phyloP scores from a whole-genome alignment of 2,888 invertebrate species.

The Monoplex corrugatus region DNA sequence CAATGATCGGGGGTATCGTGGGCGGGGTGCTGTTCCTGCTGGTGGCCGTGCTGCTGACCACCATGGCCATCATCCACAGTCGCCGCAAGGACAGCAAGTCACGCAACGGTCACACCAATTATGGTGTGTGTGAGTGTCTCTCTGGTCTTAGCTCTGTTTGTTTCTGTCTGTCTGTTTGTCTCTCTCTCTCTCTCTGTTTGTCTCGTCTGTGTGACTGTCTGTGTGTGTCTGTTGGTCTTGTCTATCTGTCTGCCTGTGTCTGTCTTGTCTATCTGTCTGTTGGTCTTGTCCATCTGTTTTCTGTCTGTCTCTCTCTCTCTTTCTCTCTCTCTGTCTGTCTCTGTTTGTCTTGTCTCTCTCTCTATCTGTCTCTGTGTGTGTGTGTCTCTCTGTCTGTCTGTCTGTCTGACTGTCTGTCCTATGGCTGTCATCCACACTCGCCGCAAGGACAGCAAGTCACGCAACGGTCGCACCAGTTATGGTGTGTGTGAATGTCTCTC shows the following conservation, averaged over 20 bases:
- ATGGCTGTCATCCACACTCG: conserved; percentile 99
- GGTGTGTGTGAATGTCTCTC: conserved; percentile 47
- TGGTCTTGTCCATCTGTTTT: too few relatives aligned
- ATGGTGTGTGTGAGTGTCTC: conserved; percentile 49
- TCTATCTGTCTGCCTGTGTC: not conserved
- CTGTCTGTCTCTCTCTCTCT: too few relatives aligned
- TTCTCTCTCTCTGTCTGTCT: too few relatives aligned
- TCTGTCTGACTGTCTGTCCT: conserved; percentile 79
- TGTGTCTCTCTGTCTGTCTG: not conserved
- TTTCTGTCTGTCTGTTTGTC: too few relatives aligned
- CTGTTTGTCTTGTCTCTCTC: too few relatives aligned
- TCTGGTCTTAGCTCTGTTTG: too few relatives aligned
- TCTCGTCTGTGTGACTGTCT: too few relatives aligned
- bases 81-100: conserved; percentile 89
- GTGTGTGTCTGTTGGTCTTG: not conserved
- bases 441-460: conserved; percentile 87
- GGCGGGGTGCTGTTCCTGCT: conserved; percentile 98
- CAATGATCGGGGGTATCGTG: conserved; percentile 91
- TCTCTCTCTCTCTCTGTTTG: too few relatives aligned
- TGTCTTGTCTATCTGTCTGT: too few relatives aligned
- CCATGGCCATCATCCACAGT: conserved; percentile 98
- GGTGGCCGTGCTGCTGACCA: conserved; percentile 97
- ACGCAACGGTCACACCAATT: conserved; percentile 50
- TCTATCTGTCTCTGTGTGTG: not conserved
- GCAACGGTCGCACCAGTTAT: conserved; percentile 52